Base-by-base conservation (phyloP, 2,888 invertebrate genomes). In the Platycheirus albimanus region DNA sequence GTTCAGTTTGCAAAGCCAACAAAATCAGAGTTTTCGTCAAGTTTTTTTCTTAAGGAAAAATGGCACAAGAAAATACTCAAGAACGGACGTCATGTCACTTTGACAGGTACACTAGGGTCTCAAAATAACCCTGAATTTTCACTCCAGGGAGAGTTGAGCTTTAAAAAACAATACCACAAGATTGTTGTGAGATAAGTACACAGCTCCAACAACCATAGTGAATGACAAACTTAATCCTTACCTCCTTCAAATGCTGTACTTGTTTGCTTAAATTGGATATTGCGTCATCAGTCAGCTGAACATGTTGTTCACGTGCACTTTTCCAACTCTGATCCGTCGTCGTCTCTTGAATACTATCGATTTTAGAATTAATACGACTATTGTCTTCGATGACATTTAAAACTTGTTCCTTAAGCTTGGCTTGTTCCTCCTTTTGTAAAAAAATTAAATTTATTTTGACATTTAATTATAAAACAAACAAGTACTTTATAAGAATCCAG, bases 231-330 rank as follows among this genome's bases (percentile, higher is more conserved):
- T n/a, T n/a, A n/a, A n/a, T 52, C 4, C 80, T 85, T 87, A 90
- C 90, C 87, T 89, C 85, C 45, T 88, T 86, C n/a, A 91, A 86
- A 1, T 87, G 85, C 3, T 88, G 86, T 63, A 91, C 88, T 87
- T 92, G 91, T n/a, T 85, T 79, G 76, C 88, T 88, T 61, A 91
- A 87, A 85, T 90, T 91, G 17, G 87, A 85, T 10, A 92, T 85
- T 0, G 90, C 89, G 24, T 90, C 89, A 33, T 86, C 88, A 11
- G 87, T 87, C 52, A 87, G 85, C 76, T 86, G 80, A 61, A 88
- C 86, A 15, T 88, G 88, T 78, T 88, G 88, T 78, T 80, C 69
- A 70, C 77, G 79, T 20, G 84, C 45, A 0, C 85, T 30, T 56
- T 87, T 51, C 70, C 85, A 72, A 38, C 24, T 47, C 67, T 85